Conservation (phyloP, 2,113 vertebrate species). For the Morone chrysops region DNA sequence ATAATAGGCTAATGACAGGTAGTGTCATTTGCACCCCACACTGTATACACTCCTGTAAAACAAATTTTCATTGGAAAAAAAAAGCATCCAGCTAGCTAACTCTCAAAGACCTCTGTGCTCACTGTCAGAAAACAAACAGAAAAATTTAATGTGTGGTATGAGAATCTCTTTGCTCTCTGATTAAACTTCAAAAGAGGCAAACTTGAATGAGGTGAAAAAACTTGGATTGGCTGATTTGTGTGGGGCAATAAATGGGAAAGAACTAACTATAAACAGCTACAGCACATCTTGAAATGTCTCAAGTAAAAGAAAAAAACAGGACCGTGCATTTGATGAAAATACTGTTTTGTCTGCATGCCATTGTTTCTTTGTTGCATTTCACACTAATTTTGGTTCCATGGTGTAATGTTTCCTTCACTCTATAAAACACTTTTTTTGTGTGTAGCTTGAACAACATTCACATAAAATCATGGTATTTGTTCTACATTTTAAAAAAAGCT, state of each 20-base stretch:
- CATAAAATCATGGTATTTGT: slow-evolving; percentile 44
- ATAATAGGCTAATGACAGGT: slow-evolving; percentile 52
- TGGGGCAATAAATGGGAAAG: slow-evolving; percentile 48
- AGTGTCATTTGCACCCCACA: slow-evolving; percentile 26
- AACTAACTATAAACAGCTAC: slow-evolving; percentile 49
- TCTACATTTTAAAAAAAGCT: slow-evolving; percentile 38
- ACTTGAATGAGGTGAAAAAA: slow-evolving; percentile 59
- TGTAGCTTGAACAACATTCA: slow-evolving; percentile 49
- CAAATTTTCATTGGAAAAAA: slow-evolving; percentile 12
- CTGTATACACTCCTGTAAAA: not conserved
- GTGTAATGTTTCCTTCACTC: slow-evolving; percentile 43
- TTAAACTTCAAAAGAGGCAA: slow-evolving; percentile 26
- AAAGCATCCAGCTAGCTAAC: slow-evolving; percentile 8
- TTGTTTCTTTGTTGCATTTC: slow-evolving; percentile 42
- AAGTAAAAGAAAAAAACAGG: slow-evolving; percentile 45
- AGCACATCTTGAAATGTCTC: slow-evolving; percentile 34
- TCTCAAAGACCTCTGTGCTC: slow-evolving; percentile 2
- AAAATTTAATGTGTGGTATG: not conserved
- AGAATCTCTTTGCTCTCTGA: not conserved
- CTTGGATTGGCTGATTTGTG: slow-evolving; percentile 30
- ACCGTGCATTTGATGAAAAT: slow-evolving; percentile 48
- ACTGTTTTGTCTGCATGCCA: slow-evolving; percentile 49
- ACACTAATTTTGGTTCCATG: slow-evolving; percentile 45
- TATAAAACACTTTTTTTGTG: slow-evolving; percentile 48
- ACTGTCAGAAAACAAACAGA: not conserved